Base-by-base conservation (phyloP, 2,113 vertebrate genomes). In the Maccullochella peelii region DNA sequence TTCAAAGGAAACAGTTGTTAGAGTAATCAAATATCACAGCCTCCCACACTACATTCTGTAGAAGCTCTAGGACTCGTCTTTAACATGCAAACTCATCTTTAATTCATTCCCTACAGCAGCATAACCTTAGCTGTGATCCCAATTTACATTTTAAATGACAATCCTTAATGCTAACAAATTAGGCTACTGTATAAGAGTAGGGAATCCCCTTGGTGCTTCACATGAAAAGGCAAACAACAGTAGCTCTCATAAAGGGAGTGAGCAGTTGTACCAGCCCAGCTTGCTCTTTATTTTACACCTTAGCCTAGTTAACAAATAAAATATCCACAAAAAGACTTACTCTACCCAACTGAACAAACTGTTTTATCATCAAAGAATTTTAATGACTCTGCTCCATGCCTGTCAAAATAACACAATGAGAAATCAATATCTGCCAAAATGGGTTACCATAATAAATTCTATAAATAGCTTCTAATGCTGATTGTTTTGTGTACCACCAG, bases 111-210 rank as follows among this genome's bases (percentile, higher is more conserved):
- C 77, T 58, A 69, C 77, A 65, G 77, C 27, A 11, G 65, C 25
- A 18, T 63, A 77, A 90, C 85, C 84, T 88, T 38, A 73, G 59
- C 80, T 44, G 49, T 76, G 91, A 90, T 91, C 88, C 70, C 70
- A 84, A 85, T 90, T 91, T 90, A 73, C 89, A 93, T 88, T 85
- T 87, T 88, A 86, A 89, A 90, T 84, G 65, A 75, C 83, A 76
- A 85, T 69, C 44, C 30, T 75, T 86, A 83, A 87, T 77, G 67
- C 70, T 72, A 82, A 87, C 82, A 82, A 77, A 86, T 80, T 36
- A 68, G 25, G 23, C 80, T 63, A 83, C 78, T 80, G 85, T 84
- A 67, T 55, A 75, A 77, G 23, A 69, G 52, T 58, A n/a, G 77
- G 84, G 81, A 74, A 82, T 85, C 77, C 86, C 80, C 72, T 74